Evolutionary conservation across 1,140 invertebrate genomes (phyloP).

Genomic region (Tribolium castaneum): DNA sequence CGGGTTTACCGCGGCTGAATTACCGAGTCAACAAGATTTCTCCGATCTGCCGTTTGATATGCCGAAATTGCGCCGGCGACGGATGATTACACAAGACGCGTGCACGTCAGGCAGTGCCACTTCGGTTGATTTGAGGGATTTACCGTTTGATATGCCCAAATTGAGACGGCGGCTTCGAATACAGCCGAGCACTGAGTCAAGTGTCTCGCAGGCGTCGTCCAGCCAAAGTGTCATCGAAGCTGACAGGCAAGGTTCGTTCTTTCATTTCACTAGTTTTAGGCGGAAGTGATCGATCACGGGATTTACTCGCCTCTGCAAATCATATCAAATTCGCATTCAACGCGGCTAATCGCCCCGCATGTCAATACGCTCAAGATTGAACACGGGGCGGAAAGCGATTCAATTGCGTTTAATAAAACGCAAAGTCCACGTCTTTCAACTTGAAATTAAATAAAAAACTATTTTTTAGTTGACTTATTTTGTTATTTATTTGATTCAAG

Average conservation of each 20-base stretch:
- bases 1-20: slow-evolving; percentile 62
- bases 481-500: no score
- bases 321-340: slow-evolving; percentile 36
- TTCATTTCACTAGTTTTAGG: neutral
- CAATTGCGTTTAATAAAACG: no score
- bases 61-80: slow-evolving; percentile 84
- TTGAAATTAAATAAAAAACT: no score
- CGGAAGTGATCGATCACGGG: slow-evolving; percentile 37
- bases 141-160: slow-evolving; percentile 92
- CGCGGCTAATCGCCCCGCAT: slow-evolving; percentile 18
- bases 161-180: slow-evolving; percentile 75
- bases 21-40: slow-evolving; percentile 68
- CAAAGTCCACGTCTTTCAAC: no score
- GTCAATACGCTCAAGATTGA: slow-evolving; percentile 35
- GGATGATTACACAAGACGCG: slow-evolving; percentile 70
- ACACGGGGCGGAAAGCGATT: neutral
- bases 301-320: slow-evolving; percentile 6
- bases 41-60: slow-evolving; percentile 87
- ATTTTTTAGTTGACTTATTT: no score
- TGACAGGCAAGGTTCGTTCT: slow-evolving; percentile 66
- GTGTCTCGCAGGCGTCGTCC: slow-evolving; percentile 80
- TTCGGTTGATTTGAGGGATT: slow-evolving; percentile 79
- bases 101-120: slow-evolving; percentile 78
- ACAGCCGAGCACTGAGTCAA: slow-evolving; percentile 70
- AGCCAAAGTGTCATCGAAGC: slow-evolving; percentile 80